Percentiles rank a stretch among this genome's conserved stretches.
Evolutionary conservation across 2,888 invertebrate genomes (phyloP).

Genomic region (Perizoma flavofasciatum): DNA sequence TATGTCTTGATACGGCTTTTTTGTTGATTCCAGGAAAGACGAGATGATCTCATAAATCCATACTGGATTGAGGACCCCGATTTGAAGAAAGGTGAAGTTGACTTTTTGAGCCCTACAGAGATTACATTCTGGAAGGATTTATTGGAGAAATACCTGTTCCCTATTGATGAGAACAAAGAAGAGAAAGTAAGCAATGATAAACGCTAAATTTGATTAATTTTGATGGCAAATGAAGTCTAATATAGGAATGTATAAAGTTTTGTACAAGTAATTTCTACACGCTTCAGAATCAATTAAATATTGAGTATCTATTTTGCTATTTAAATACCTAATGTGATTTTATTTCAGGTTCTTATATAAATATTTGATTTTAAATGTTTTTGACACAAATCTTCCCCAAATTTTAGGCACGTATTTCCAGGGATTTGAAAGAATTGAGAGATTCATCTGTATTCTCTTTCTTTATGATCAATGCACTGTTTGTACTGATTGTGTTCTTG

Average conservation of each 20-base stretch:
- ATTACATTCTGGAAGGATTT: conserved; percentile 97
- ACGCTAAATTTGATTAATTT: neutral
- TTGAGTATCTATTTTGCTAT: conserved; percentile 4
- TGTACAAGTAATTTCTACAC: neutral
- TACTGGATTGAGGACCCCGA: conserved; percentile 97
- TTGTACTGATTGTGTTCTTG: conserved; percentile 99
- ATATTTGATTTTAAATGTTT: conserved; percentile 38
- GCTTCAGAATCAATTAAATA: conserved; percentile 3
- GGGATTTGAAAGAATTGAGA: conserved; percentile 96
- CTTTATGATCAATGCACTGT: conserved; percentile 99
- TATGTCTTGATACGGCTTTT: neutral
- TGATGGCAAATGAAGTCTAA: neutral
- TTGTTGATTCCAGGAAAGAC: conserved; percentile 78
- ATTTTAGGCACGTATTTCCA: conserved; percentile 95
- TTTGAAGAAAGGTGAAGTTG: conserved; percentile 94
- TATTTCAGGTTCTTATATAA: conserved; percentile 50
- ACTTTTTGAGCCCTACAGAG: conserved; percentile 93
- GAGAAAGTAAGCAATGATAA: conserved; percentile 88
- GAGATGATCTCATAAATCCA: conserved; percentile 95
- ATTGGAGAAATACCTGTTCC: conserved; percentile 96
- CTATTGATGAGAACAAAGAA: conserved; percentile 95
- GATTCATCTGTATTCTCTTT: conserved; percentile 98
- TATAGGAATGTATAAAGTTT: neutral
- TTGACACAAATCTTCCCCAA: conserved; percentile 61
- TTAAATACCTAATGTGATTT: conserved; percentile 42